Conservation (phyloP, 2,888 invertebrate species). For the Hipparchia semele region DNA sequence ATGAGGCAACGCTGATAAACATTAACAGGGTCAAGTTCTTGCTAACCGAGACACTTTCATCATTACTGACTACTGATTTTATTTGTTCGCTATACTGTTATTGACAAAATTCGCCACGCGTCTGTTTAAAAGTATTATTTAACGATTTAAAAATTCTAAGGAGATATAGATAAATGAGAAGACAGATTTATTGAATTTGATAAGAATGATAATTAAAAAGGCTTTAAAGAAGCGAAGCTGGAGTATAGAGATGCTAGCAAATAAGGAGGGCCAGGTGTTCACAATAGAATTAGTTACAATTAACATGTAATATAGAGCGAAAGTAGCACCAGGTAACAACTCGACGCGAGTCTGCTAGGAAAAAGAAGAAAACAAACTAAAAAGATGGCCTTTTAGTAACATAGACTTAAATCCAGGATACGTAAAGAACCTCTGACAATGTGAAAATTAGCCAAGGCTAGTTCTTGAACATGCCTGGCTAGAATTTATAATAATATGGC, state of each 20-base stretch:
- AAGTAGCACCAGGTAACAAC: no score
- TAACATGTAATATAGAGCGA: no score
- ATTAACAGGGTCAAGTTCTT: conserved; percentile 39
- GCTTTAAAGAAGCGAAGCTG: no score
- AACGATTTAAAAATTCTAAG: no score
- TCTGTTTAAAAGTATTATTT: neutral
- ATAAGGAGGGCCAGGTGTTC: no score
- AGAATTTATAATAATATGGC: conserved; percentile 1
- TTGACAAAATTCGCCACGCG: neutral
- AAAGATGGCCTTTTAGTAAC: neutral
- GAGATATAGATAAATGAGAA: no score
- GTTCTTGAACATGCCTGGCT: neutral
- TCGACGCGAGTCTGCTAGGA: no score
- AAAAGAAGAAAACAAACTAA: neutral
- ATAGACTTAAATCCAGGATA: neutral
- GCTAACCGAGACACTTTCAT: conserved; percentile 25
- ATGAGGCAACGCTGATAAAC: conserved; percentile 37
- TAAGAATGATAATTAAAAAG: no score
- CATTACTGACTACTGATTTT: neutral
- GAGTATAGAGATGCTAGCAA: no score
- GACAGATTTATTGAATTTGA: no score
- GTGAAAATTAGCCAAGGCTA: neutral
- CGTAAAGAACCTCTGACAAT: neutral
- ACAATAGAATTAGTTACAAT: no score
- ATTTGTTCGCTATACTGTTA: neutral